Conservation (phyloP, 2,888 invertebrate genomes). For the Heliothis peltigera region DNA sequence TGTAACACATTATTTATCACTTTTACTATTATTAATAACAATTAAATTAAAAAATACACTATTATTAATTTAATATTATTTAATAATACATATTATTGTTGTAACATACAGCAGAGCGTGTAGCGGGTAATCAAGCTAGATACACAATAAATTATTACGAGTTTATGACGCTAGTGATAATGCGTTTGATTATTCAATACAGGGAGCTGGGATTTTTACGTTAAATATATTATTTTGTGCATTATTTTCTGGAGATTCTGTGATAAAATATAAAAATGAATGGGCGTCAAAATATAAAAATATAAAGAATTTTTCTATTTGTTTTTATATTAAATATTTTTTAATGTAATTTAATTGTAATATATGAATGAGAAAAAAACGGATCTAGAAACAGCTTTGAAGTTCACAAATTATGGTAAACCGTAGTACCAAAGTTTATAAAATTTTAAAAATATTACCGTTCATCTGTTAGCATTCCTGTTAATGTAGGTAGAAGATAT, state of each 20-base stretch:
- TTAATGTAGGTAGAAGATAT: too few relatives aligned
- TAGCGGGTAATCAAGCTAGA: constrained; percentile 62
- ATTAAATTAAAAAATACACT: constrained; percentile 2
- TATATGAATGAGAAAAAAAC: too few relatives aligned
- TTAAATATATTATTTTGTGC: not conserved
- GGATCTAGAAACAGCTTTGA: too few relatives aligned
- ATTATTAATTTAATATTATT: constrained; percentile 28
- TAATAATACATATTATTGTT: constrained; percentile 33
- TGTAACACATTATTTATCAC: constrained; percentile 74
- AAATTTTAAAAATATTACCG: too few relatives aligned
- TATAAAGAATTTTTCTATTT: too few relatives aligned
- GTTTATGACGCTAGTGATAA: constrained; percentile 70
- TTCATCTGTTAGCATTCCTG: too few relatives aligned
- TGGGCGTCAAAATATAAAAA: too few relatives aligned
- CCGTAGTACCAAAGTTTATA: too few relatives aligned
- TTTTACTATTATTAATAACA: constrained; percentile 26
- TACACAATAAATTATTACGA: constrained; percentile 65
- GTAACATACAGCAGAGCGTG: constrained; percentile 55
- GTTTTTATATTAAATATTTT: too few relatives aligned
- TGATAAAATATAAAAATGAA: too few relatives aligned
- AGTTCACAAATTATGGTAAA: too few relatives aligned
- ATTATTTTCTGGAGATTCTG: not conserved
- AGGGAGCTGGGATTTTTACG: constrained; percentile 42
- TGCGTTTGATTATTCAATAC: constrained; percentile 59
- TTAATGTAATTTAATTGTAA: too few relatives aligned